phyloP scores from a whole-genome alignment of 2,797 vertebrate species.

The Chromobotia macracanthus region DNA sequence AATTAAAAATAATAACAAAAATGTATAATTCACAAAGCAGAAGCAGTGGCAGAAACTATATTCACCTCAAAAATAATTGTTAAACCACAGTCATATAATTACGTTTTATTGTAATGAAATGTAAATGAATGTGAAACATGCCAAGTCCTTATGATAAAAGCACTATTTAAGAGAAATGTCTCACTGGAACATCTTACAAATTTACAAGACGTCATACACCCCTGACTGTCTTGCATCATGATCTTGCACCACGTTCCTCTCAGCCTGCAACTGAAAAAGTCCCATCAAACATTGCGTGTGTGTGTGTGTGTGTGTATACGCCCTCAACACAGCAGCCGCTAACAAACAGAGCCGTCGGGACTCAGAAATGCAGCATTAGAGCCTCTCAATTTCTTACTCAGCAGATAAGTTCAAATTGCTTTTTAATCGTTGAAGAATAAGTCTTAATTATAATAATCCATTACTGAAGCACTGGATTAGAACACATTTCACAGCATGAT shows the following conservation, averaged over 20 bases:
- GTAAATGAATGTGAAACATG: not conserved
- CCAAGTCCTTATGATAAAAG: not conserved
- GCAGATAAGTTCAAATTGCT: slow-evolving; percentile 1
- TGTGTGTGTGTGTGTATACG: slow-evolving; percentile 2
- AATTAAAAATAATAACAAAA: not conserved
- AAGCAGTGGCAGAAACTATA: no score
- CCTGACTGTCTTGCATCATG: not conserved
- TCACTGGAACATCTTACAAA: not conserved
- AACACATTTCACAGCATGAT: not conserved
- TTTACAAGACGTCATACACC: not conserved
- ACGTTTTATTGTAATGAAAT: not conserved
- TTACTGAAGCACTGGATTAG: slow-evolving; percentile 5
- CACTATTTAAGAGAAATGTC: not conserved
- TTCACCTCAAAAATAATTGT: not conserved
- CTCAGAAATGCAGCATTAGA: not conserved
- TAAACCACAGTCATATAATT: not conserved
- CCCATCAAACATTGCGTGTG: not conserved
- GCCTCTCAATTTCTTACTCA: not conserved
- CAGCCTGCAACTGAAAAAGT: not conserved
- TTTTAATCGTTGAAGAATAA: not conserved
- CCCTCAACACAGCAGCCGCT: not conserved
- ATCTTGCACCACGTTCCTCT: not conserved
- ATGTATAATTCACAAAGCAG: no score
- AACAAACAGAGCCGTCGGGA: slow-evolving; percentile 9
- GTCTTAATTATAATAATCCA: not conserved